Evolutionary conservation across 2,113 vertebrate species (phyloP), one percentile per base, ranked within the genome.

Genomic region (Trogon surrucura): DNA sequence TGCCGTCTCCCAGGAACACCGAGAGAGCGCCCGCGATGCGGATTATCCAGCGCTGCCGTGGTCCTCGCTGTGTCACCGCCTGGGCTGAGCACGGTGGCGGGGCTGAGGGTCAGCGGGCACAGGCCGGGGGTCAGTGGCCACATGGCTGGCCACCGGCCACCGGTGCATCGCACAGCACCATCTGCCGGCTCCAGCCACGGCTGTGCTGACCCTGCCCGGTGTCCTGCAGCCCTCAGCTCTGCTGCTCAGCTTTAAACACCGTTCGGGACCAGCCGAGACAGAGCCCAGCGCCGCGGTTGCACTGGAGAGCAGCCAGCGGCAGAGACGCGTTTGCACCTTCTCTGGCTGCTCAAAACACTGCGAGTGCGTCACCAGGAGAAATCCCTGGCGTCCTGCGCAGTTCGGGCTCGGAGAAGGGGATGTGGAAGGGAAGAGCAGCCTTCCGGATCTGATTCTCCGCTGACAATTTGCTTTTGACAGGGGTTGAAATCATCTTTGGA

Each of bases 401-500:
- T 2, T 53, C 80, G 14, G 1, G 50, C 20, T 6, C 66, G 9
- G 51, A 66, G 44, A 62, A 54, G 0, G 48, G 53, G 30, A 75
- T 14, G 67, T 17, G 58, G 44, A 89, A 32, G 44, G 72, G 80
- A 67, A 60, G 80, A 51, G 25, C 60, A 87, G 73, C 73, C 84
- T 90, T 80, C 89, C 89, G 91, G 89, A 82, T 71, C 86, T 60
- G 75, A 94, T 80, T 41, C 48, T 88, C 71, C 47, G 17, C 83
- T 80, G 91, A 85, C 61, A 62, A 71, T 58, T 82, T 79, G 86
- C 82, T 92, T 66, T 71, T 85, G 61, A 90, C 80, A 64, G 71
- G 10, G 13, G 89, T 1, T 95, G 94, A 96, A 94, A 60, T 92
- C 86, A 95, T 95, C 89, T 75, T 85, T 94, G 92, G 94, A 94